Conservation (phyloP, 2,888 invertebrate genomes). For the Drosophila sordidula region DNA sequence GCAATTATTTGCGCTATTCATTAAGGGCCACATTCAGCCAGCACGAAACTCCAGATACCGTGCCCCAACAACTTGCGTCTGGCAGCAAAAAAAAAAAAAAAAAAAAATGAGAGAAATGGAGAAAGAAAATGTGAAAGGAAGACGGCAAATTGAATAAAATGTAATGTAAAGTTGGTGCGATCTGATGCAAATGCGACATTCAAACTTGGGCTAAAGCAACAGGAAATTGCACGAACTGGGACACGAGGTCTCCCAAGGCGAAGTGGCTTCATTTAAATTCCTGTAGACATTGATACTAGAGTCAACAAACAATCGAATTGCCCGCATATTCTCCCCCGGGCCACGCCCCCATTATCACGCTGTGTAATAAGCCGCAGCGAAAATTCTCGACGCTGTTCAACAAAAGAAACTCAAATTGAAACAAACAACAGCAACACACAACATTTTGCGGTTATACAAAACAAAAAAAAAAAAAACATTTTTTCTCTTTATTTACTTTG, state of each 20-base stretch:
- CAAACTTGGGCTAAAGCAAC: conserved; percentile 30
- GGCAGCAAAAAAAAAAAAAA: background rate
- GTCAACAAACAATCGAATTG: conserved; percentile 19
- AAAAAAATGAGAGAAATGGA: no score
- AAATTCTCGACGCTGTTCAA: background rate
- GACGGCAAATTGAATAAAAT: conserved; percentile 38
- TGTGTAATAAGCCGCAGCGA: background rate
- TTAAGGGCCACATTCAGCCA: conserved; percentile 45
- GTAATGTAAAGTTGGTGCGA: conserved; percentile 35
- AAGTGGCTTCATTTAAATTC: conserved; percentile 15
- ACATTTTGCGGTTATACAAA: conserved; percentile 13
- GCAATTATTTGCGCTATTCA: conserved; percentile 77
- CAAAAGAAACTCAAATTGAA: conserved; percentile 1
- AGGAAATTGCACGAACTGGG: conserved; percentile 24
- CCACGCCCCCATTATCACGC: background rate
- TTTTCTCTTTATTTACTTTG: conserved; percentile 16
- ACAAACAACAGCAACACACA: background rate
- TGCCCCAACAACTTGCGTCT: conserved; percentile 14
- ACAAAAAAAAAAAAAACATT: background rate
- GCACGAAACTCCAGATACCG: conserved; percentile 31
- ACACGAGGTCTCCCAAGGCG: conserved; percentile 1
- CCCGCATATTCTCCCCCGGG: background rate
- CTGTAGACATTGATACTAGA: conserved; percentile 21
- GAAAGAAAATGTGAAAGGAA: conserved; percentile 8
- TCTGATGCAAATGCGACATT: conserved; percentile 29